A percentile compares a stretch with the other conserved stretches of the same genome.
These are phyloP conservation scores for Anguilla anguilla DNA, from an alignment of 2,797 vertebrate species.

Conservation along the genomic window DNA sequence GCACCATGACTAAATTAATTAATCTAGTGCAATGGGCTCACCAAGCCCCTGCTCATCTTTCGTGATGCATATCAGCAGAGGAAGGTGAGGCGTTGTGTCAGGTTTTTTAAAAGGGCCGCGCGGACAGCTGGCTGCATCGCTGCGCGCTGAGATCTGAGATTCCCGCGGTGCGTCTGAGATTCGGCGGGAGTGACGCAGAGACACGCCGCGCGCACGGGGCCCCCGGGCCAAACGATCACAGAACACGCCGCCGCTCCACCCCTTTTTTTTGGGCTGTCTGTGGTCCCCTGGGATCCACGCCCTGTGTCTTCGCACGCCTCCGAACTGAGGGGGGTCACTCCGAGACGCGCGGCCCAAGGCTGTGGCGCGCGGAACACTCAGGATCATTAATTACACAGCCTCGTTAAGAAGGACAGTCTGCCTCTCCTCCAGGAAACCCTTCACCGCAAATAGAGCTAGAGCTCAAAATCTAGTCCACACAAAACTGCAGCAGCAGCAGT, in stretches of 20 bases:
- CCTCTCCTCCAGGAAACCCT: not conserved
- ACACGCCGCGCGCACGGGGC: not conserved
- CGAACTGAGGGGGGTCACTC: not conserved
- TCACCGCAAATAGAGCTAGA: conserved; percentile 23
- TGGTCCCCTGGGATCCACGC: not conserved
- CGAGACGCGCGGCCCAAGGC: not conserved
- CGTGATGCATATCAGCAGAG: not conserved
- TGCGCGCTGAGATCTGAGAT: not conserved
- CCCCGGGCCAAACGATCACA: not conserved
- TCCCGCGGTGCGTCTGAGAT: not conserved
- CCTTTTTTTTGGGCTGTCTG: not conserved
- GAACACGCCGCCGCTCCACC: not conserved
- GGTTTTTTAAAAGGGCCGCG: not conserved
- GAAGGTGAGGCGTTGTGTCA: not conserved
- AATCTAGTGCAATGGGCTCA: not conserved
- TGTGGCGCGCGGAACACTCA: not conserved
- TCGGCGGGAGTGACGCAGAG: not conserved
- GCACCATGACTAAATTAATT: not conserved
- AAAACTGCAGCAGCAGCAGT: not conserved
- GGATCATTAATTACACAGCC: conserved; percentile 10
- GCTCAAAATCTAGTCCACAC: not conserved
- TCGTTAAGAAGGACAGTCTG: not conserved
- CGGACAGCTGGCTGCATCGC: not conserved
- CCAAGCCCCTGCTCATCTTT: not conserved
- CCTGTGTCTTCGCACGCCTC: not conserved